These are phyloP conservation scores for Bombus affinis DNA, from an alignment of 1,140 invertebrate genomes.

Conservation along the genomic window DNA sequence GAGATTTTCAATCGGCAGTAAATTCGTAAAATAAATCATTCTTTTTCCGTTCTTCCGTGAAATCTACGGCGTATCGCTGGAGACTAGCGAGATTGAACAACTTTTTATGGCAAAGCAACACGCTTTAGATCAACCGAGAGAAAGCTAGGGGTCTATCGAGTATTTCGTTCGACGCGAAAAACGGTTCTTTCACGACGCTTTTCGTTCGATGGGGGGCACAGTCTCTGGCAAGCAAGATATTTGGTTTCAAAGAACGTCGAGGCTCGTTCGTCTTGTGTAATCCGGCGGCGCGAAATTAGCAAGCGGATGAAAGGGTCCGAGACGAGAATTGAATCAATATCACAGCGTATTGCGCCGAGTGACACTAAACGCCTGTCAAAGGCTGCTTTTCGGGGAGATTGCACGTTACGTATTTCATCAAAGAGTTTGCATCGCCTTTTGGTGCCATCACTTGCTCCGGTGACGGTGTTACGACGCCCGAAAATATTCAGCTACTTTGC, in stretches of 20 bases:
- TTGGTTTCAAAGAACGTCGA: conserved; percentile 19
- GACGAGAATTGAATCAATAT: conserved; percentile 49
- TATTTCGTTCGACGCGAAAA: not conserved
- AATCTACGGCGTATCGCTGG: too few species aligned
- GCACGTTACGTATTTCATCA: conserved; percentile 57
- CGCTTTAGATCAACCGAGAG: not conserved
- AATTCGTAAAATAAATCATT: not conserved
- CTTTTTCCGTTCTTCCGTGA: not conserved
- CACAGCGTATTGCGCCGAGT: conserved; percentile 33
- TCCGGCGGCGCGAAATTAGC: conserved; percentile 24
- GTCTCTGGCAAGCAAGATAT: not conserved
- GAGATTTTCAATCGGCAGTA: not conserved
- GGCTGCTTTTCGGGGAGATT: conserved; percentile 53
- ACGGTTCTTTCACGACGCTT: not conserved
- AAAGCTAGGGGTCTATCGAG: not conserved
- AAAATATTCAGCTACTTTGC: conserved; percentile 43
- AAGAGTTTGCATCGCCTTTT: conserved; percentile 42
- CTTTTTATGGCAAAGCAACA: not conserved
- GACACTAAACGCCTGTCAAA: conserved; percentile 54
- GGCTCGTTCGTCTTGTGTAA: conserved; percentile 15
- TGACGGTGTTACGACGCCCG: not conserved
- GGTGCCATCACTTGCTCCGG: not conserved
- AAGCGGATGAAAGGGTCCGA: conserved; percentile 17
- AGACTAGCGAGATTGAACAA: not conserved
- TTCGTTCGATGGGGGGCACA: not conserved